These are phyloP conservation scores for Hydraecia micacea DNA, from an alignment of 2,888 invertebrate species.

Conservation along the genomic window DNA sequence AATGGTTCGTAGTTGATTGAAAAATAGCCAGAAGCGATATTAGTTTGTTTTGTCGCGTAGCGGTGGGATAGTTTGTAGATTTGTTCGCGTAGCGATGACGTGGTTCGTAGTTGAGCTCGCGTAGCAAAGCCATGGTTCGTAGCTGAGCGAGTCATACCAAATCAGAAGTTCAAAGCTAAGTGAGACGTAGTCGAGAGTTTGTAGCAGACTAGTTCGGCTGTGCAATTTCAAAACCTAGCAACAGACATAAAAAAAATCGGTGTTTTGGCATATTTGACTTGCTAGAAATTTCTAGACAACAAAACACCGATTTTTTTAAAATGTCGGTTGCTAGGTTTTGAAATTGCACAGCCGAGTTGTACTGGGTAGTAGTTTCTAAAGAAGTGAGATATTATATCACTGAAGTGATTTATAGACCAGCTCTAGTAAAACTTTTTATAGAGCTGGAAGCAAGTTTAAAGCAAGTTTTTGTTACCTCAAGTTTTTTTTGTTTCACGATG, in stretches of 20 bases:
- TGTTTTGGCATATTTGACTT: no score
- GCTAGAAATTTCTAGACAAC: no score
- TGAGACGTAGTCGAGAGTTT: no score
- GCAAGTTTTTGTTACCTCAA: not conserved
- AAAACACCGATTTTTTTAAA: no score
- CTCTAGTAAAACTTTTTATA: not conserved
- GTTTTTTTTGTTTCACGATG: not conserved
- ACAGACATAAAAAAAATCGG: no score
- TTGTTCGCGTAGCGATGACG: not conserved
- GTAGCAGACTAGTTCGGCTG: no score
- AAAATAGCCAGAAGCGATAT: not conserved
- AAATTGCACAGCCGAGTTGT: no score
- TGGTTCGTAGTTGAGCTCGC: not conserved
- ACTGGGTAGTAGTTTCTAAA: not conserved
- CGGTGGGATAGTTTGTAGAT: not conserved
- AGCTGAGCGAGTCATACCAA: not conserved
- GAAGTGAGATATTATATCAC: no score
- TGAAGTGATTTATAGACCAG: not conserved
- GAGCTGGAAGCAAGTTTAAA: not conserved
- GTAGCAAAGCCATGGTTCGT: not conserved
- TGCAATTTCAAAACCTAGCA: no score
- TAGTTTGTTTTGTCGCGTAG: not conserved
- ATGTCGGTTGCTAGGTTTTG: no score
- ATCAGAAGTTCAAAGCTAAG: not conserved
- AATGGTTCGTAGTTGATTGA: not conserved